phyloP scores from a whole-genome alignment of 2,888 invertebrate genomes.

The Cheilosia vulpina region DNA sequence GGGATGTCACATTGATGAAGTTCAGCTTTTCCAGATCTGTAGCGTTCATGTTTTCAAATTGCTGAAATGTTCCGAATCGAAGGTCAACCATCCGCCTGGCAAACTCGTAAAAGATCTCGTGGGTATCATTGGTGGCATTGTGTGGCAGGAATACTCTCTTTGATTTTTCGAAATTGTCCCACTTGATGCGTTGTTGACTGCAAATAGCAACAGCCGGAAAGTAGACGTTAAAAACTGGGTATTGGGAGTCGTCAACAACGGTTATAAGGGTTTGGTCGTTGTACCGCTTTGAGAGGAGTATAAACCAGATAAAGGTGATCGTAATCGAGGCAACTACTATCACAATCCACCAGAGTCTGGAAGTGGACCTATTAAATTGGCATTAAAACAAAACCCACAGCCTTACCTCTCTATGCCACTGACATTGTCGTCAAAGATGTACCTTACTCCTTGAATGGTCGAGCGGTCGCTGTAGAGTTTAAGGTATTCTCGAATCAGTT shows the following conservation, averaged over 20 bases:
- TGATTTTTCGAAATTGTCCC: slow-evolving; percentile 79
- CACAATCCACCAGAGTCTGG: slow-evolving; percentile 80
- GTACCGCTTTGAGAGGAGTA: slow-evolving; percentile 79
- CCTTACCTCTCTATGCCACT: slow-evolving; percentile 79
- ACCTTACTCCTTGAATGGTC: slow-evolving; percentile 81
- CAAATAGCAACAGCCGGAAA: slow-evolving; percentile 82
- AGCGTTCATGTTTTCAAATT: slow-evolving; percentile 78
- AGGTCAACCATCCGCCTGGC: slow-evolving; percentile 78
- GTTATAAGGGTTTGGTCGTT: slow-evolving; percentile 79
- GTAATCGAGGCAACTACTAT: slow-evolving; percentile 78
- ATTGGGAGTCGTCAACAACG: slow-evolving; percentile 82
- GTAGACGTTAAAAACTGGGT: slow-evolving; percentile 80
- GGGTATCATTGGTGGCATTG: slow-evolving; percentile 76
- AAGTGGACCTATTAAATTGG: neutral
- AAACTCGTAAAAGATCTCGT: slow-evolving; percentile 77
- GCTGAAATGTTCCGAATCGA: slow-evolving; percentile 79
- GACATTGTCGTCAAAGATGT: slow-evolving; percentile 79
- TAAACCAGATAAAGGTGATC: slow-evolving; percentile 77
- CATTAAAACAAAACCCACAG: neutral
- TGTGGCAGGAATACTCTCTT: slow-evolving; percentile 78
- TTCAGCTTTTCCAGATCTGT: slow-evolving; percentile 79
- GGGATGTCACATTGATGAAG: slow-evolving; percentile 78
- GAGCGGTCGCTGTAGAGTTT: slow-evolving; percentile 80
- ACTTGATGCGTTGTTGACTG: slow-evolving; percentile 81
- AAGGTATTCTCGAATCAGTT: slow-evolving; percentile 78